A percentile compares a stretch with the other conserved stretches of the same genome.
Conservation (phyloP, 2,113 vertebrate genomes). For the Poecile atricapillus region DNA sequence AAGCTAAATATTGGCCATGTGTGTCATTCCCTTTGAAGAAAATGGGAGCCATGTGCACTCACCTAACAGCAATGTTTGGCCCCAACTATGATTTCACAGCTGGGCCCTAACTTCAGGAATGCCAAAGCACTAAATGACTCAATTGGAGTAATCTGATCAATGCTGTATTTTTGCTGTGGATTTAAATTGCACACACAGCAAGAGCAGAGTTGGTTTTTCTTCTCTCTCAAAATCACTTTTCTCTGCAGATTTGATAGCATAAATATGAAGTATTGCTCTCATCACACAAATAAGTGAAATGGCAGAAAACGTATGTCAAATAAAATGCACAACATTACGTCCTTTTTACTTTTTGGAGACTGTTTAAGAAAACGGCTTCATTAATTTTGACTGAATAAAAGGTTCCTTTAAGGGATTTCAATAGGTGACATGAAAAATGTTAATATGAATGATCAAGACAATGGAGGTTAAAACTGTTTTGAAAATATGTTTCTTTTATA, state of each 20-base stretch:
- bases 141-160: slow-evolving; percentile 48
- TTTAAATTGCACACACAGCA: slow-evolving; percentile 31
- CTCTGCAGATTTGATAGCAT: slow-evolving; percentile 26
- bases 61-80: slow-evolving; percentile 50
- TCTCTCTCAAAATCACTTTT: slow-evolving; percentile 53
- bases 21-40: slow-evolving; percentile 65
- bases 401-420: slow-evolving; percentile 64
- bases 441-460: slow-evolving; percentile 66
- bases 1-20: slow-evolving; percentile 64
- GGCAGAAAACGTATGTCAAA: slow-evolving; percentile 60
- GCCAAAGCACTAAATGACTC: slow-evolving; percentile 59
- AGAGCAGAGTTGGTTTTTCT: slow-evolving; percentile 29
- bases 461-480: slow-evolving; percentile 76
- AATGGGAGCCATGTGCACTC: slow-evolving; percentile 66
- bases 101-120: slow-evolving; percentile 51
- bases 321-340: slow-evolving; percentile 59
- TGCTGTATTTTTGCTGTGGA: slow-evolving; percentile 23
- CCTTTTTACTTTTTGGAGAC: slow-evolving; percentile 49
- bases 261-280: slow-evolving; percentile 29
- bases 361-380: slow-evolving; percentile 61
- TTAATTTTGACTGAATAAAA: slow-evolving; percentile 73
- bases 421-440: slow-evolving; percentile 66
- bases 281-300: slow-evolving; percentile 60
- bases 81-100: slow-evolving; percentile 58
- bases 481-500: slow-evolving; percentile 73